A percentile compares a stretch with the other conserved stretches of the same genome.
These are phyloP conservation scores for Molorchus minor DNA, from an alignment of 2,888 invertebrate species.

Conservation along the genomic window DNA sequence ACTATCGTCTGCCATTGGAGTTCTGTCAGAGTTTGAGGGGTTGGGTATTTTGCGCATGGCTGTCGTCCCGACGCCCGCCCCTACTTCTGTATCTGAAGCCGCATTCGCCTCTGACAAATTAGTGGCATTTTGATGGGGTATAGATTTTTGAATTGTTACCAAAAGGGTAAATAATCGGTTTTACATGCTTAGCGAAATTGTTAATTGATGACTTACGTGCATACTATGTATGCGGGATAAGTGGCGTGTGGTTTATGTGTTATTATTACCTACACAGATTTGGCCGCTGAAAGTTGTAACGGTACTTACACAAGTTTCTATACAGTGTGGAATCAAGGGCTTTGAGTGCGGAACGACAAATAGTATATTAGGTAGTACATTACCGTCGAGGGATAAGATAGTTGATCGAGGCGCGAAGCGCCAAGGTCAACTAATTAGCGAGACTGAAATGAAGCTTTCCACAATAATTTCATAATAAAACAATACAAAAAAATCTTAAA, in stretches of 20 bases:
- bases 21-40: constrained; percentile 52
- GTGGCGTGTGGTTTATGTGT: constrained; percentile 1
- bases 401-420: too few species aligned
- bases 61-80: constrained; percentile 58
- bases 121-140: constrained; percentile 63
- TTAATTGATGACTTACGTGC: constrained; percentile 37
- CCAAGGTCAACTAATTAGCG: too few species aligned
- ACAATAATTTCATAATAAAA: too few species aligned
- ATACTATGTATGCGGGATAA: constrained; percentile 18
- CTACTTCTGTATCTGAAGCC: constrained; percentile 55
- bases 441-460: too few species aligned
- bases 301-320: too few species aligned
- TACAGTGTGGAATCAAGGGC: too few species aligned
- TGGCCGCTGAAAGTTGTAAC: too few species aligned
- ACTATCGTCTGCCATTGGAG: constrained; percentile 62
- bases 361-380: too few species aligned
- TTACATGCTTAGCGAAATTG: constrained; percentile 29
- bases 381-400: too few species aligned
- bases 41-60: constrained; percentile 49
- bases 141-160: constrained; percentile 63
- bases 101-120: constrained; percentile 63
- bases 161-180: constrained; percentile 48
- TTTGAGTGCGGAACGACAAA: too few species aligned
- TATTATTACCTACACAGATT: not conserved
- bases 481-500: too few species aligned